Evolutionary conservation across 2,797 vertebrate species (phyloP).

Genomic region (Trachops cirrhosus): DNA sequence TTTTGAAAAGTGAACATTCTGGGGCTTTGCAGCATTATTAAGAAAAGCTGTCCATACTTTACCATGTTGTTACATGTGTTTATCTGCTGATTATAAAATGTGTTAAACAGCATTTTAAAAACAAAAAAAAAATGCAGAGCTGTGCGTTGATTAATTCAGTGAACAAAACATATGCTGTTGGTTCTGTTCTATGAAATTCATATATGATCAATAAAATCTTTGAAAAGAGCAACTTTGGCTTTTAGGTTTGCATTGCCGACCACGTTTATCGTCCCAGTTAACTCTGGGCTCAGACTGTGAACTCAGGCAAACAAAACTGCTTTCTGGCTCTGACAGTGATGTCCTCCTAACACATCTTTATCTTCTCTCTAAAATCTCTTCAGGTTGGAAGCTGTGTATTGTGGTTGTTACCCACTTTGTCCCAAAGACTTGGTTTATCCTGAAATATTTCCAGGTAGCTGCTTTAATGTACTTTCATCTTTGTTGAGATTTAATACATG

Average conservation of each 20-base stretch:
- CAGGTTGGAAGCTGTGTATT: constrained; percentile 96
- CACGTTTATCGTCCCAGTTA: constrained; percentile 49
- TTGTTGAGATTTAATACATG: constrained; percentile 54
- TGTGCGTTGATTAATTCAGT: constrained; percentile 88
- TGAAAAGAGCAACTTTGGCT: constrained; percentile 84
- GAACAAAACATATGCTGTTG: constrained; percentile 88
- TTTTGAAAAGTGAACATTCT: constrained; percentile 66
- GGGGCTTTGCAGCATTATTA: constrained; percentile 79
- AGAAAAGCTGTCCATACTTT: constrained; percentile 86
- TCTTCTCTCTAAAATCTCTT: constrained; percentile 60
- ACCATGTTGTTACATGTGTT: constrained; percentile 86
- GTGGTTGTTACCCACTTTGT: constrained; percentile 96
- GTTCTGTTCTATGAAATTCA: constrained; percentile 88
- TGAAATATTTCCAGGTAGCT: constrained; percentile 96
- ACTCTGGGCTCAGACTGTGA: constrained; percentile 62
- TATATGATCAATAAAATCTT: constrained; percentile 86
- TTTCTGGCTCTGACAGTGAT: constrained; percentile 60
- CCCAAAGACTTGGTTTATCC: constrained; percentile 95
- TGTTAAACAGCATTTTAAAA: constrained; percentile 89
- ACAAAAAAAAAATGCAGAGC: constrained; percentile 86
- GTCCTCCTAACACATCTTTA: constrained; percentile 65
- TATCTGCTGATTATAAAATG: constrained; percentile 89
- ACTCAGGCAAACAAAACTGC: constrained; percentile 64
- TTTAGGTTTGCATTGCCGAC: constrained; percentile 77
- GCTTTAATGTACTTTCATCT: constrained; percentile 16